phyloP scores from a whole-genome alignment of 2,113 vertebrate species.

The Oplegnathus fasciatus region DNA sequence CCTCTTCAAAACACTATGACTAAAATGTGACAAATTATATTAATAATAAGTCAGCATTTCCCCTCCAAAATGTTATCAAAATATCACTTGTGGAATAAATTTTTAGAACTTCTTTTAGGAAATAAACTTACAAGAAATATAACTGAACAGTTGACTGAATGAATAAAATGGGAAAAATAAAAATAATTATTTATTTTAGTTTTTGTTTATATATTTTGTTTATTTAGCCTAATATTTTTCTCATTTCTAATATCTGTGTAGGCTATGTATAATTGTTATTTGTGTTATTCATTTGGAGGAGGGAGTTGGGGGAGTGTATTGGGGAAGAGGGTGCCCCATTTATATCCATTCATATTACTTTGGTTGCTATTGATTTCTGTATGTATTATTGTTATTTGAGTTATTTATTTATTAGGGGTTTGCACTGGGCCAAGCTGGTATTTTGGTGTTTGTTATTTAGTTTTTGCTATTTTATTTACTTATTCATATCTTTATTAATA shows the following conservation, averaged over 20 bases:
- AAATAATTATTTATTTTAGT: too few species aligned
- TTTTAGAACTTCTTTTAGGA: too few species aligned
- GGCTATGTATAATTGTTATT: neutral
- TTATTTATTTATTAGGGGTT: neutral
- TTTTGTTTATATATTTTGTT: neutral
- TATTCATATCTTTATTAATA: neutral
- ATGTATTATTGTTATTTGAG: neutral
- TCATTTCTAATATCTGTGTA: neutral
- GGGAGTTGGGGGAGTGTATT: neutral
- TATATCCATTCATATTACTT: too few species aligned
- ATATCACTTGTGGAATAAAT: too few species aligned
- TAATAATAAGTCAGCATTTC: too few species aligned
- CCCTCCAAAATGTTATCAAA: too few species aligned
- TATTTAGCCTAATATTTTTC: neutral
- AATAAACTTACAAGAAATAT: too few species aligned
- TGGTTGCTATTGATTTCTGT: too few species aligned
- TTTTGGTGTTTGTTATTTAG: neutral
- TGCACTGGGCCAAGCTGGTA: neutral
- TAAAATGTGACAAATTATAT: too few species aligned
- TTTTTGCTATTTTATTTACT: neutral
- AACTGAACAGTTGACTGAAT: too few species aligned
- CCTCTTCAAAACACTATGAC: neutral
- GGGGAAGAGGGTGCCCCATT: neutral
- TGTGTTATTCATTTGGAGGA: neutral
- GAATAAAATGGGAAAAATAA: too few species aligned